Percentiles rank a stretch among this genome's conserved stretches.
These are phyloP conservation scores for Drosophila pseudotakahashii DNA, from an alignment of 2,888 invertebrate species.

Conservation along the genomic window DNA sequence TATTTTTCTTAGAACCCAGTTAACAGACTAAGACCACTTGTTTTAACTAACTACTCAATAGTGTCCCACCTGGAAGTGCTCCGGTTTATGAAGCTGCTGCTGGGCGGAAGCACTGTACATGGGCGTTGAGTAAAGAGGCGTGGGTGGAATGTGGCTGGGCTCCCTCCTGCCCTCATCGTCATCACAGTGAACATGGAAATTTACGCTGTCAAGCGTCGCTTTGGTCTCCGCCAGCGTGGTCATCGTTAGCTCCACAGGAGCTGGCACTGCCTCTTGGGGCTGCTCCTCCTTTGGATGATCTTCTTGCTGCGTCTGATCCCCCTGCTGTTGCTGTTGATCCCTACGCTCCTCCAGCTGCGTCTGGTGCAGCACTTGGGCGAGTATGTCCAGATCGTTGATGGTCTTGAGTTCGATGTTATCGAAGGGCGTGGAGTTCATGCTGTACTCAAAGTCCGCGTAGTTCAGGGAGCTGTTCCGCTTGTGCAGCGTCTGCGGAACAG, in stretches of 20 bases:
- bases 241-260: conserved; percentile 51
- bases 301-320: conserved; percentile 1
- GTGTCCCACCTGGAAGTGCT: conserved; percentile 46
- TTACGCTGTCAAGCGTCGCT: conserved; percentile 68
- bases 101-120: conserved; percentile 51
- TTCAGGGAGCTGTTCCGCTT: conserved; percentile 82
- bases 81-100: conserved; percentile 49
- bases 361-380: conserved; percentile 90
- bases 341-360: conserved; percentile 71
- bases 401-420: conserved; percentile 96
- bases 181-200: conserved; percentile 73
- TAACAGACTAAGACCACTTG: background rate
- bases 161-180: conserved; percentile 51
- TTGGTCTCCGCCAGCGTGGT: conserved; percentile 70
- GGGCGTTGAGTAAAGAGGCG: conserved; percentile 41
- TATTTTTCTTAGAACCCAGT: background rate
- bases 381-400: conserved; percentile 95
- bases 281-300: conserved; percentile 2
- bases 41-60: conserved; percentile 3
- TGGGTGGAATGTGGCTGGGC: conserved; percentile 70
- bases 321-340: conserved; percentile 9
- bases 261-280: conserved; percentile 10
- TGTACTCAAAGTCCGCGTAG: conserved; percentile 94
- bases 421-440: conserved; percentile 94
- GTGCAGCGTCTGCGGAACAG: conserved; percentile 55